phyloP scores from a whole-genome alignment of 2,888 invertebrate genomes.

The Orthonevra nobilis region DNA sequence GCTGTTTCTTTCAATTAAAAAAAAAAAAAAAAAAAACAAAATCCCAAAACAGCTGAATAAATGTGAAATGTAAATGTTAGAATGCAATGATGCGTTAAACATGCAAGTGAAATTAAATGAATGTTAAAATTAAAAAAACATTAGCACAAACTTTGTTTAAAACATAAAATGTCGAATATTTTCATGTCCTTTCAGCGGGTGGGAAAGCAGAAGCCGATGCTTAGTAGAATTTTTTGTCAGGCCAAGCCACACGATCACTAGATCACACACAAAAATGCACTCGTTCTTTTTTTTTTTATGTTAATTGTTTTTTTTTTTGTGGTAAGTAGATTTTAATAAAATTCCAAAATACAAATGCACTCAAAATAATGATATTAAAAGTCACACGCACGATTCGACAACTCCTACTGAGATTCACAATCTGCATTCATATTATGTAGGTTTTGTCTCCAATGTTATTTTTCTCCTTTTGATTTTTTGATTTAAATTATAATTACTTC shows the following conservation, averaged over 20 bases:
- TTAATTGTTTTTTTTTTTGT: background rate
- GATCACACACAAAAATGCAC: conserved; percentile 15
- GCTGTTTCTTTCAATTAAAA: no score
- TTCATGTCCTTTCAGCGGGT: conserved; percentile 57
- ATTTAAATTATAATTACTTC: conserved; percentile 28
- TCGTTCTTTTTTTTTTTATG: conserved; percentile 1
- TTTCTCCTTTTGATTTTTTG: no score
- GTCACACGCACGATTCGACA: conserved; percentile 19
- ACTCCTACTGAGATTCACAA: conserved; percentile 17
- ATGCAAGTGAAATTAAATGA: conserved; percentile 14
- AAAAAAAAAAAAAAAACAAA: no score
- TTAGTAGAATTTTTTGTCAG: conserved; percentile 15
- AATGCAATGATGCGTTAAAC: background rate
- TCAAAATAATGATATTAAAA: conserved; percentile 4
- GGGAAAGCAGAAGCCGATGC: conserved; percentile 46
- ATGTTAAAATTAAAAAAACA: conserved; percentile 6
- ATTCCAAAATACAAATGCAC: background rate
- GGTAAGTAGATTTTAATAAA: background rate
- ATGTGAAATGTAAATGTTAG: conserved; percentile 18
- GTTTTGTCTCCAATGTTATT: no score
- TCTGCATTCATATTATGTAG: no score
- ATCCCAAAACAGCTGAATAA: conserved; percentile 26
- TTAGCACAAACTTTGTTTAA: conserved; percentile 65
- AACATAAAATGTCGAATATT: conserved; percentile 67
- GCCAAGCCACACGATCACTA: conserved; percentile 32